These are phyloP conservation scores for Sabatieria punctata DNA, from an alignment of 2,888 invertebrate genomes.

Conservation along the genomic window DNA sequence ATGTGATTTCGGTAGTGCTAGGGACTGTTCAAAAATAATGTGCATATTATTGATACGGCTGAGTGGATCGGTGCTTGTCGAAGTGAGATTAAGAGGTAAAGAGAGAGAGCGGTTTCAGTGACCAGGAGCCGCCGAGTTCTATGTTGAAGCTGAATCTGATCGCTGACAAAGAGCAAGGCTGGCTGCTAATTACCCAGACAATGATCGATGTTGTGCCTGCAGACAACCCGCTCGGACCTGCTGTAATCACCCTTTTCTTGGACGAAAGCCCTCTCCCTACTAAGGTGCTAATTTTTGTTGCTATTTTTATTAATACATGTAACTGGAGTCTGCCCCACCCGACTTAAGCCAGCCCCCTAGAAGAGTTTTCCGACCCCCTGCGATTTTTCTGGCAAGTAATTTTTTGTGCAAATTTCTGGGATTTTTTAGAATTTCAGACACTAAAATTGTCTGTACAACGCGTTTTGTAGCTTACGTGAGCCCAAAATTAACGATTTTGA, in stretches of 20 bases:
- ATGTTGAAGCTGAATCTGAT: constrained; percentile 63
- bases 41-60: no score
- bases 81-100: background rate
- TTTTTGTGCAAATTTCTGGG: constrained; percentile 1
- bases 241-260: constrained; percentile 66
- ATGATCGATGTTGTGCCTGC: constrained; percentile 61
- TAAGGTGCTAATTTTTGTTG: constrained; percentile 41
- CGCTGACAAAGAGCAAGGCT: constrained; percentile 50
- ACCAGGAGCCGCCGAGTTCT: constrained; percentile 65
- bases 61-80: no score
- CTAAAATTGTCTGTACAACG: no score
- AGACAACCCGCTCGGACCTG: constrained; percentile 64
- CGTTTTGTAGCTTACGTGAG: no score
- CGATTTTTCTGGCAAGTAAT: constrained; percentile 3
- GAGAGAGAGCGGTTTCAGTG: constrained; percentile 31
- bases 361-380: no score
- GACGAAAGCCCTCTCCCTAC: constrained; percentile 82
- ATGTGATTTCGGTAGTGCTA: no score
- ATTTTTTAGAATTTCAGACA: constrained; percentile 8
- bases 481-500: no score
- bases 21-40: no score
- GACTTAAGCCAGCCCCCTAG: background rate
- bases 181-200: constrained; percentile 67
- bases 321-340: no score
- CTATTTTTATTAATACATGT: background rate